These are phyloP conservation scores for Archilochus colubris DNA, from an alignment of 2,113 vertebrate species.

Conservation along the genomic window DNA sequence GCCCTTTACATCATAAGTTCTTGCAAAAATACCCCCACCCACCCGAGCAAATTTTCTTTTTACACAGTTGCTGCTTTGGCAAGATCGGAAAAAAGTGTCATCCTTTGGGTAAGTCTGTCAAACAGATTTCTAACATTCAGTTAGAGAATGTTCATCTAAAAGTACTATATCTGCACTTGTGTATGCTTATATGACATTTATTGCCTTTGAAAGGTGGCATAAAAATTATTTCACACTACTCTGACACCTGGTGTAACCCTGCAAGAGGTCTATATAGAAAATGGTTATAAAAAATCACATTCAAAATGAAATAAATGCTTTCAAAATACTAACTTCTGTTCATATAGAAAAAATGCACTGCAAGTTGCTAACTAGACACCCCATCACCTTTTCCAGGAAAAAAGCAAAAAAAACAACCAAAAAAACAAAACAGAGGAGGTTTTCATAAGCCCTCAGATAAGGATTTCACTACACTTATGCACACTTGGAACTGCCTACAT, in stretches of 20 bases:
- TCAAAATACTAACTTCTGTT: neutral
- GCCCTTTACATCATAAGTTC: neutral
- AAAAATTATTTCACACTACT: slow-evolving; percentile 67
- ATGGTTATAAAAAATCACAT: neutral
- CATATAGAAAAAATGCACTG: neutral
- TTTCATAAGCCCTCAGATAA: neutral
- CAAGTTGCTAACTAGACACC: neutral
- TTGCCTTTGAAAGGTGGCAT: slow-evolving; percentile 75
- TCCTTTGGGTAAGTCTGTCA: slow-evolving; percentile 66
- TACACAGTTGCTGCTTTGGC: slow-evolving; percentile 13
- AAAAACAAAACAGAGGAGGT: neutral
- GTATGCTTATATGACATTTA: slow-evolving; percentile 74
- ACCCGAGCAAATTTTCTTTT: slow-evolving; percentile 49
- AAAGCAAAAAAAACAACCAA: neutral
- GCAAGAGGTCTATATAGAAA: neutral
- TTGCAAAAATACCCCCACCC: neutral
- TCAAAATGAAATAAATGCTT: neutral
- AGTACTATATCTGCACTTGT: slow-evolving; percentile 67
- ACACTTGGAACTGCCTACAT: neutral
- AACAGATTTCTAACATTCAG: slow-evolving; percentile 57
- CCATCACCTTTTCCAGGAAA: neutral
- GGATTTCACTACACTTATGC: neutral
- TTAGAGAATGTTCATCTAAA: slow-evolving; percentile 63
- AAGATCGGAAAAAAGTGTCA: slow-evolving; percentile 62
- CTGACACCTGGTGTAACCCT: slow-evolving; percentile 21